Percentiles rank a stretch among this genome's conserved stretches.
phyloP scores from a whole-genome alignment of 2,113 vertebrate genomes.

The Nesospiza acunhae region DNA sequence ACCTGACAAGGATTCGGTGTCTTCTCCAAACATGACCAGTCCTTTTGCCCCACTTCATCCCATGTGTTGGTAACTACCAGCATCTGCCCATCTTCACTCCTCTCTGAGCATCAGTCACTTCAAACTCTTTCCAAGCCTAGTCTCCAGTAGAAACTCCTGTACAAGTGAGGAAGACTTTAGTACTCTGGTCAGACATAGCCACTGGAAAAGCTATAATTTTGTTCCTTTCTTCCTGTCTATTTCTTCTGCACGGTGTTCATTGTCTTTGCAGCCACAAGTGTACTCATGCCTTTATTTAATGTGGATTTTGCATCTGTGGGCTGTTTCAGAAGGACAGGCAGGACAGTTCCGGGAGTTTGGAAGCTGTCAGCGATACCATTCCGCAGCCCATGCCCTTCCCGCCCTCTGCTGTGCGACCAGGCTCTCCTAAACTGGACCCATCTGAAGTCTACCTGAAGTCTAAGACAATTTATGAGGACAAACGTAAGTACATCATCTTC shows the following conservation, averaged over 20 bases:
- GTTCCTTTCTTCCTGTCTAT: neutral
- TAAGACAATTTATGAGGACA: slow-evolving; percentile 89
- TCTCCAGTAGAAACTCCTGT: neutral
- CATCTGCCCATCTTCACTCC: neutral
- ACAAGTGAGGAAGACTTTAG: neutral
- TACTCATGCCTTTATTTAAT: neutral
- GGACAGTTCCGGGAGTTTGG: slow-evolving; percentile 80
- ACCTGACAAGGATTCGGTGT: accelerated
- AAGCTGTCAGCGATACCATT: slow-evolving; percentile 78
- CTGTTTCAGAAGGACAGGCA: slow-evolving; percentile 81
- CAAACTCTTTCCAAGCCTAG: neutral
- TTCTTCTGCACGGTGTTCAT: neutral
- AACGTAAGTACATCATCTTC: slow-evolving; percentile 82
- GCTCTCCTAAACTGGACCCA: slow-evolving; percentile 91
- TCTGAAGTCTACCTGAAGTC: slow-evolving; percentile 96
- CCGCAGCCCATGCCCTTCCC: slow-evolving; percentile 86
- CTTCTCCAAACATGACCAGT: accelerated
- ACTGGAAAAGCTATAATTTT: neutral
- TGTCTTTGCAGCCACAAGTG: neutral
- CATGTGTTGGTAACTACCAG: neutral
- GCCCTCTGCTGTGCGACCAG: slow-evolving; percentile 75
- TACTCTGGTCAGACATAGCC: neutral
- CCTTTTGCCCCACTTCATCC: neutral
- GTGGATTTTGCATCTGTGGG: neutral
- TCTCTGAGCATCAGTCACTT: neutral